Conservation (phyloP, 53 echinoderm and acorn worm genomes). For the Antedon mediterranea region DNA sequence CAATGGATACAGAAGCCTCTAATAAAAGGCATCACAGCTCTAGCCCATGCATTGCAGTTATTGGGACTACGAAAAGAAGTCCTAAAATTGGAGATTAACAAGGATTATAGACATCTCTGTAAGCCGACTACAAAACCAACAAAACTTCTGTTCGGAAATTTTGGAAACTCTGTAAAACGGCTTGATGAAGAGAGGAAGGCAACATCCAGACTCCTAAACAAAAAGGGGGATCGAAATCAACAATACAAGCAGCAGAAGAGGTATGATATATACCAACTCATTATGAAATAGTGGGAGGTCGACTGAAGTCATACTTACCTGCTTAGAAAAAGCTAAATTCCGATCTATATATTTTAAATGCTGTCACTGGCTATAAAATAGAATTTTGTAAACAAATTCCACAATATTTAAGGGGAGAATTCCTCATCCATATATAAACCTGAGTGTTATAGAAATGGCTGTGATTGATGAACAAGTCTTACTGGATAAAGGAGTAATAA, state of each 20-base stretch:
- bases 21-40: conserved; percentile 6
- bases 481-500: background rate
- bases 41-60: background rate
- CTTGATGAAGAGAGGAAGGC: background rate
- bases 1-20: conserved; percentile 9
- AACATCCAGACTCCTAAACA: background rate
- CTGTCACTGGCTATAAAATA: conserved; percentile 2
- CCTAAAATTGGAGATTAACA: background rate
- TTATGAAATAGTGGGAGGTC: background rate
- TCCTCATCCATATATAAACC: background rate
- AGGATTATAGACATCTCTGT: background rate
- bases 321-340: conserved; percentile 2
- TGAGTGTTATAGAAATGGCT: background rate
- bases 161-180: background rate
- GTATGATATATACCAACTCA: background rate
- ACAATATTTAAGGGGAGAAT: background rate
- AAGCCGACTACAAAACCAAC: background rate
- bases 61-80: background rate
- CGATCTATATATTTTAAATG: background rate
- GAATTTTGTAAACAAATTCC: conserved; percentile 1
- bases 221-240: background rate
- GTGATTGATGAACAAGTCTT: background rate
- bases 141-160: background rate
- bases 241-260: background rate
- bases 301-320: background rate